Percentiles rank a stretch among this genome's conserved stretches.
These are phyloP conservation scores for Phrynosoma platyrhinos DNA, from an alignment of 2,113 vertebrate species.

Conservation along the genomic window DNA sequence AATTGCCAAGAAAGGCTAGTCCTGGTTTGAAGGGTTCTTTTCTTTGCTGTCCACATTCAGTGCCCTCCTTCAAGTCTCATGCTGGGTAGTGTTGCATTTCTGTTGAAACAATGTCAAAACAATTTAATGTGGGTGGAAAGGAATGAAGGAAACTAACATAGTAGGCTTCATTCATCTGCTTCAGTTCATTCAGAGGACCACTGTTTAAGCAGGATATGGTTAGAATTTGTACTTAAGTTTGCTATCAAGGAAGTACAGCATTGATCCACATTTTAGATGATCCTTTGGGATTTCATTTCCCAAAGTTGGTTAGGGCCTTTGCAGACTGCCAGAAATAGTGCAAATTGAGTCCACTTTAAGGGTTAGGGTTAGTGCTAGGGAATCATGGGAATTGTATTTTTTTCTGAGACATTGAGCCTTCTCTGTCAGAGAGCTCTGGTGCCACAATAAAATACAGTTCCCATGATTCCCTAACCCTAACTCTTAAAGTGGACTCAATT, in stretches of 20 bases:
- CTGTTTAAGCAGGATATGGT: slow-evolving; percentile 37
- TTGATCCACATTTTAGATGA: slow-evolving; percentile 19
- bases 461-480: too few species aligned
- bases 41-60: slow-evolving; percentile 50
- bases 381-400: too few species aligned
- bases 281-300: background rate
- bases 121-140: slow-evolving; percentile 74
- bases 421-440: too few species aligned
- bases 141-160: slow-evolving; percentile 73
- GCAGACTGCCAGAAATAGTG: too few species aligned
- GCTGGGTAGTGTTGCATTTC: slow-evolving; percentile 68
- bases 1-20: slow-evolving; percentile 40
- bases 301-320: too few species aligned
- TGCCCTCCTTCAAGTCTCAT: slow-evolving; percentile 28
- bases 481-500: too few species aligned
- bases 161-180: slow-evolving; percentile 70
- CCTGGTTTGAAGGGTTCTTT: slow-evolving; percentile 62
- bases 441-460: too few species aligned
- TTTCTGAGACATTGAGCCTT: too few species aligned
- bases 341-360: too few species aligned
- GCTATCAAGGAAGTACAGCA: slow-evolving; percentile 43
- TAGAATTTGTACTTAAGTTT: background rate
- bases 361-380: too few species aligned
- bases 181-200: slow-evolving; percentile 50
- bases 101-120: slow-evolving; percentile 75